Base-by-base conservation (phyloP, 2,797 vertebrate genomes). In the Acanthornis magna region DNA sequence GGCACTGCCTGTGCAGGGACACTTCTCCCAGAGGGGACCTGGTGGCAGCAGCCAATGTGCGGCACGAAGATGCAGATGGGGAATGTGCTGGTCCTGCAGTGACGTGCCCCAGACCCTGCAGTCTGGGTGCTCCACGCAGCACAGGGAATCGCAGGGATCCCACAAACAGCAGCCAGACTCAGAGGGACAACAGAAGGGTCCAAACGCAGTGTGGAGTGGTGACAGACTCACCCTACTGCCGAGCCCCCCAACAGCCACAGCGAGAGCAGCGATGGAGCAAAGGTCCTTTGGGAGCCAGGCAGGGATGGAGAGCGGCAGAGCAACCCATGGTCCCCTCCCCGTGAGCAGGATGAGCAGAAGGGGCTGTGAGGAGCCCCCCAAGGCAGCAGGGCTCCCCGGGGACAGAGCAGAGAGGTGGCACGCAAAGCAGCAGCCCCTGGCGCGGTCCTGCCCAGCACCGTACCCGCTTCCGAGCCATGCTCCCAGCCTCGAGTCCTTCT, bases 381-480 rank as follows among this genome's bases (percentile, higher is more conserved):
- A 0, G 40, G 55, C 68, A 83, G 65, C 70, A 16, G 26, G 4
- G 21, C 2, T 2, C 27, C 14, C 2, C 8, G 47, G 32, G 60
- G 36, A 29, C 48, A n/a, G 8, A 40, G 85, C 38, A 34, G 80
- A 1, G 0, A 29, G 74, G 48, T 0, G 3, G 19, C 20, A 65
- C 38, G 82, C 53, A 74, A 68, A 96, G 93, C 88, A 83, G 89
- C 50, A 88, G 71, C 58, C 14, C 50, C 4, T 0, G 0, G 70
- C 2, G 0, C 43, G 50, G 11, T 68, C 71, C 55, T 55, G 82
- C 34, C 78, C 16, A 1, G 32, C 5, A 0, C 60, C 88, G 4
- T 96, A 96, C 96, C 96, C 95, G 88, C 26, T 90, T 96, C 32
- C 96, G 86, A 94, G 96, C 96, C 96, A 96, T 96, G 90, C 50